Conservation (phyloP, 2,113 vertebrate species). For the Meriones unguiculatus region DNA sequence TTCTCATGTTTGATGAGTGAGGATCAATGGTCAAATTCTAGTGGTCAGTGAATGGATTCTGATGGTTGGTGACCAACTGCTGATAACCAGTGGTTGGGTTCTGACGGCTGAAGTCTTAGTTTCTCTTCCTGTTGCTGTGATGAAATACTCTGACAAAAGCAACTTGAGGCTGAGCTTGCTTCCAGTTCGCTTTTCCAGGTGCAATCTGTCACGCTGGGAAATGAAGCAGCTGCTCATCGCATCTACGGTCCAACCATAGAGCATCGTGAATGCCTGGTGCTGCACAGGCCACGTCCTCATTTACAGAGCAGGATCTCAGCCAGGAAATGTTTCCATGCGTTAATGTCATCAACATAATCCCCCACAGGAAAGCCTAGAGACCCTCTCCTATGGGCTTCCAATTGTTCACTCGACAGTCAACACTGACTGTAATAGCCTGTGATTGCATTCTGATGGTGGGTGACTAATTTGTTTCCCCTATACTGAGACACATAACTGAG, state of each 20-base stretch:
- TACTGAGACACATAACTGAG: no score
- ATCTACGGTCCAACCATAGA: background rate
- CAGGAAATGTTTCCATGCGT: background rate
- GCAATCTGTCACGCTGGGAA: no score
- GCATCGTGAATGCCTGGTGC: no score
- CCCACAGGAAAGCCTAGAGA: background rate
- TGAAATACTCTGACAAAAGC: background rate
- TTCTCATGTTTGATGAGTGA: no score
- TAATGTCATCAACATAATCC: background rate
- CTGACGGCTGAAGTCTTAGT: background rate
- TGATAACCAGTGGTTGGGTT: background rate
- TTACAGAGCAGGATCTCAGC: no score
- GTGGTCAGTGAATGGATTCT: no score
- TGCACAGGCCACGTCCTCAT: background rate
- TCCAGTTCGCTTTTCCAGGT: background rate
- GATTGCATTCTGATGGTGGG: background rate
- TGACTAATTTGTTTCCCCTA: accelerated
- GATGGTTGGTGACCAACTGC: background rate
- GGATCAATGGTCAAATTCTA: background rate
- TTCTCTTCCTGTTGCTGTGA: background rate
- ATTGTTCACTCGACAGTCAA: background rate
- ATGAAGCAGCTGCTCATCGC: background rate
- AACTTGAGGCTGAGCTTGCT: background rate
- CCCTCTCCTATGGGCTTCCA: background rate
- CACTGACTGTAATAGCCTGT: background rate